Conservation (phyloP, 2,888 invertebrate genomes). For the Ormyrus thymus region DNA sequence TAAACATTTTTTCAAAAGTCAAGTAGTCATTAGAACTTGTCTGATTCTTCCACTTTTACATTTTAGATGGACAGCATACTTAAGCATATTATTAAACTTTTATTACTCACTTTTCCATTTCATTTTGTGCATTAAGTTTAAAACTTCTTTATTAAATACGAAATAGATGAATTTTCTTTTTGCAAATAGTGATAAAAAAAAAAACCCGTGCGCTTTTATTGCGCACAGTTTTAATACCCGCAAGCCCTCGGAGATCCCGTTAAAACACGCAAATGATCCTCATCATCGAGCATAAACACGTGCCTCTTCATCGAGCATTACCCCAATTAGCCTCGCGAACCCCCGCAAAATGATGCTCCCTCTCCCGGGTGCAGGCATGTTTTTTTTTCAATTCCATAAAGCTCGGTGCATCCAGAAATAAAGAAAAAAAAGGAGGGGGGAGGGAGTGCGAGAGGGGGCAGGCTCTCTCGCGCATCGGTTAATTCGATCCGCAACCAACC, state of each 20-base stretch:
- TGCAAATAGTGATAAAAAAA: too few species aligned
- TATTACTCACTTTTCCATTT: not conserved
- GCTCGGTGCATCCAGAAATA: not conserved
- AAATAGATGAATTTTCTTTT: too few species aligned
- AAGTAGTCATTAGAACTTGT: too few species aligned
- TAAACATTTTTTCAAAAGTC: too few species aligned
- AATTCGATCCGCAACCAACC: constrained; percentile 37
- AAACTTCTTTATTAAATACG: too few species aligned
- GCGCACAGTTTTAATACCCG: too few species aligned
- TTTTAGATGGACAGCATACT: too few species aligned
- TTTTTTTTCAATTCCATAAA: constrained; percentile 16
- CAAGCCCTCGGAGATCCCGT: not conserved
- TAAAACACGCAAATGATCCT: constrained; percentile 4
- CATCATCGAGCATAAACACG: not conserved
- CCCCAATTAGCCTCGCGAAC: constrained; percentile 25
- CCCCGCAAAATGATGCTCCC: not conserved
- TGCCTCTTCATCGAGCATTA: constrained; percentile 22
- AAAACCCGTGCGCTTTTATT: too few species aligned
- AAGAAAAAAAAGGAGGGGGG: not conserved
- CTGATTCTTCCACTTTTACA: too few species aligned
- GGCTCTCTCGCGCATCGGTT: constrained; percentile 12
- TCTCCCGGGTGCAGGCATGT: not conserved
- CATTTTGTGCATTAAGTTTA: not conserved
- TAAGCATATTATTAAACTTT: too few species aligned
- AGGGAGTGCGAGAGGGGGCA: not conserved